Percentiles rank a stretch among this genome's conserved stretches.
Conservation (phyloP, 2,113 vertebrate species). For the Sander lucioperca region DNA sequence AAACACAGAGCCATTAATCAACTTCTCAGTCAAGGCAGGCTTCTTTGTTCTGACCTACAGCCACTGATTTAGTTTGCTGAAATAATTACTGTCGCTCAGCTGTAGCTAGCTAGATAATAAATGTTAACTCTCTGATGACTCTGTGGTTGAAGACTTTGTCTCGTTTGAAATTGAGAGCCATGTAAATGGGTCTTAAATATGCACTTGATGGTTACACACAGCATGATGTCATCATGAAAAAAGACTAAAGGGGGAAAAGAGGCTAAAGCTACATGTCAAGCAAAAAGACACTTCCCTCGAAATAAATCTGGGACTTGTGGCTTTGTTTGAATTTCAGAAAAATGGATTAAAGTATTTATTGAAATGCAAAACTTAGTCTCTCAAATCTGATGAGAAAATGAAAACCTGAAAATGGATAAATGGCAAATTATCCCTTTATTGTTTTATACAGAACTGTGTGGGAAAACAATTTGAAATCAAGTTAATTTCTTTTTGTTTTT, state of each 20-base stretch:
- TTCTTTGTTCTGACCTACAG: not conserved
- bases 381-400: too few relatives aligned
- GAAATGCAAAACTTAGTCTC: too few relatives aligned
- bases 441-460: not conserved
- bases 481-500: not conserved
- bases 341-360: too few relatives aligned
- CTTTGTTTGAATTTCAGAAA: not conserved
- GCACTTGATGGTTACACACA: not conserved
- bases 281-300: not conserved
- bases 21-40: not conserved
- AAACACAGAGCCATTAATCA: not conserved
- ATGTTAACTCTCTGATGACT: too few relatives aligned
- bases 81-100: not conserved
- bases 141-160: too few relatives aligned
- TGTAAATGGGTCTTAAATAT: not conserved
- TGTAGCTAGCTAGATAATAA: not conserved
- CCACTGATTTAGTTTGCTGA: not conserved
- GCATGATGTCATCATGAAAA: not conserved
- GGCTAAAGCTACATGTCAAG: not conserved
- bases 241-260: too few relatives aligned
- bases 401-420: not conserved
- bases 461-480: not conserved
- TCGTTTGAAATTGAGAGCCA: not conserved
- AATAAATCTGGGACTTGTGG: not conserved
- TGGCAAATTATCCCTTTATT: not conserved